Evolutionary conservation across 2,797 vertebrate species (phyloP).

Genomic region (Pipistrellus nathusii): DNA sequence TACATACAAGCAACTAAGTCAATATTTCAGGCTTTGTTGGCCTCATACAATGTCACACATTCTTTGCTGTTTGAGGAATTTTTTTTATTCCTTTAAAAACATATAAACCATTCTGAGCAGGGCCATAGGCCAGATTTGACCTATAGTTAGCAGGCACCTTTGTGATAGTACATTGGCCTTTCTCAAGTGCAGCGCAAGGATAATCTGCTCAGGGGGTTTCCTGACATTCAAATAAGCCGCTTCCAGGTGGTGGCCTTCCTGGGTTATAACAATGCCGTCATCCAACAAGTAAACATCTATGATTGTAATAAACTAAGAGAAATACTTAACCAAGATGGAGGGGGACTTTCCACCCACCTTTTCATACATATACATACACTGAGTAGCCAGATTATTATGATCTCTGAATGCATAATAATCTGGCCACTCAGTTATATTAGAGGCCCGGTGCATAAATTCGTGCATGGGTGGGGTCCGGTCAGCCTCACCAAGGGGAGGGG

Average conservation of each 20-base stretch:
- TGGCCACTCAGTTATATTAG: no score
- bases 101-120: not conserved
- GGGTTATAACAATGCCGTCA: not conserved
- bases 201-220: not conserved
- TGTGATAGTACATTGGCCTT: not conserved
- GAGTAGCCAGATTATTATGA: no score
- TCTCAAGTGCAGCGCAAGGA: not conserved
- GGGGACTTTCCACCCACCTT: not conserved
- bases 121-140: not conserved
- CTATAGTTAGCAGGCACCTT: not conserved
- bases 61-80: not conserved
- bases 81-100: not conserved
- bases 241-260: no score
- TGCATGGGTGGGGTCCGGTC: no score
- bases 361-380: not conserved
- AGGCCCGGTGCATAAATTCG: no score
- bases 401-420: no score
- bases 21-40: not conserved
- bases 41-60: not conserved
- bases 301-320: not conserved
- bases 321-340: not conserved
- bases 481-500: no score
- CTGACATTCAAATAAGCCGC: not conserved
- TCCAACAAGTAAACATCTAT: not conserved
- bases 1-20: not conserved